Base-by-base conservation (phyloP, 2,797 vertebrate species). In the Phoeniculus purpureus region DNA sequence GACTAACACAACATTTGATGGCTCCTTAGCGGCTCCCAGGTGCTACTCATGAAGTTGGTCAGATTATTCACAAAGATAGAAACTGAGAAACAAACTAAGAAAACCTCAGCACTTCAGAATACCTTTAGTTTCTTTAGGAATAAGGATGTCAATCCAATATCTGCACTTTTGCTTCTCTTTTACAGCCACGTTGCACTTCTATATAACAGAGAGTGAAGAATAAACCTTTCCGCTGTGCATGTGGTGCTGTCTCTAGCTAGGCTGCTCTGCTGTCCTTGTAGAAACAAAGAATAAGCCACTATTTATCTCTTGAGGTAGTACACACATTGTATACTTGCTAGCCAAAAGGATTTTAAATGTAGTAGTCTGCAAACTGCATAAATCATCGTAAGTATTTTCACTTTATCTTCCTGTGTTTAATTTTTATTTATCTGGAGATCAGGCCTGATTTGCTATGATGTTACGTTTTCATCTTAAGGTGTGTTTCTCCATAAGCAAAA, bases 331-430 rank as follows among this genome's bases (percentile, higher is more conserved):
- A 89, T 51, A 21, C 70, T 43, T 79, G 32, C 37, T 82, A 58
- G 21, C 31, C 80, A 83, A 87, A 84, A 90, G 43, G 29, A 79
- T n/a, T 96, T 94, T 87, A 32, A 70, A 84, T 88, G 82, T 94
- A 90, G 32, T 6, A 55, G 75, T 85, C 61, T 85, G 78, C 47
- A 93, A 94, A 87, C 26, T 91, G 54, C 43, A 73, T 87, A 89
- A 93, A 64, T 76, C 52, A n/a, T 87, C 56, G 51, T 85, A 31
- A 65, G 50, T 76, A 43, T 74, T 93, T 96, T 93, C 48, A 51
- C 43, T 90, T 81, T 92, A 47, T 75, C 29, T 76, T 87, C 26
- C 52, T 93, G 94, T 71, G 8, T 92, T 93, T 81, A 27, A 45
- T 91, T 78, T 79, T 60, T 67, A 59, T 94, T 85, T 87, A 37